Conservation (phyloP, 2,113 vertebrate species). For the Cacatua alba region DNA sequence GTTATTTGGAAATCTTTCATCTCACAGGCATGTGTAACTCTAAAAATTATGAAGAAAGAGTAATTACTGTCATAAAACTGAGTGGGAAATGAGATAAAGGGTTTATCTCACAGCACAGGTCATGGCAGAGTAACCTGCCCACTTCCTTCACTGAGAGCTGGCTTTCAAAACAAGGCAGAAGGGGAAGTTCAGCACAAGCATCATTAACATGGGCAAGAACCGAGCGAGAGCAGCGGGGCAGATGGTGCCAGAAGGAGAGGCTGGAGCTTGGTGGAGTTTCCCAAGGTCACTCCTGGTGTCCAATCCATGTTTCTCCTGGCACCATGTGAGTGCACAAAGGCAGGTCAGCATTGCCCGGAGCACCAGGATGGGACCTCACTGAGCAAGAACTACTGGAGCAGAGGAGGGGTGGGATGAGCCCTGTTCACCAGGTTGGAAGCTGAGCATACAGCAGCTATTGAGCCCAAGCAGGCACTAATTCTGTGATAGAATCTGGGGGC, state of each 20-base stretch:
- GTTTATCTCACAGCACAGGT: not conserved
- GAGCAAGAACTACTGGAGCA: not conserved
- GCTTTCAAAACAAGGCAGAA: not conserved
- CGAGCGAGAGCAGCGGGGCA: not conserved
- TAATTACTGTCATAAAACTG: not conserved
- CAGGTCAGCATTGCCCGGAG: not conserved
- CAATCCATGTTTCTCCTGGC: not conserved
- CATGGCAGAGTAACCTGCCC: not conserved
- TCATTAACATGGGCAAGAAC: not conserved
- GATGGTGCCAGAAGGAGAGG: not conserved
- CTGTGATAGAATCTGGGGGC: not conserved
- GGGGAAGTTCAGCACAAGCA: not conserved
- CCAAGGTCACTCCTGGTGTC: not conserved
- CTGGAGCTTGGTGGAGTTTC: not conserved
- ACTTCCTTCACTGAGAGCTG: not conserved
- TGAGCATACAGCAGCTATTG: accelerated
- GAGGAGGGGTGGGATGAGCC: not conserved
- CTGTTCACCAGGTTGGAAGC: not conserved
- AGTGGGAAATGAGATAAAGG: slow-evolving; percentile 8
- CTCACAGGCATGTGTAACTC: not conserved
- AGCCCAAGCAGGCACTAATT: not conserved
- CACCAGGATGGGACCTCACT: not conserved
- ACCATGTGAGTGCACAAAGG: accelerated
- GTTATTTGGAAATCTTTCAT: not conserved
- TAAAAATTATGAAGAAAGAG: not conserved